Evolutionary conservation across 2,113 vertebrate genomes (phyloP).

Genomic region (Zosterops lateralis): DNA sequence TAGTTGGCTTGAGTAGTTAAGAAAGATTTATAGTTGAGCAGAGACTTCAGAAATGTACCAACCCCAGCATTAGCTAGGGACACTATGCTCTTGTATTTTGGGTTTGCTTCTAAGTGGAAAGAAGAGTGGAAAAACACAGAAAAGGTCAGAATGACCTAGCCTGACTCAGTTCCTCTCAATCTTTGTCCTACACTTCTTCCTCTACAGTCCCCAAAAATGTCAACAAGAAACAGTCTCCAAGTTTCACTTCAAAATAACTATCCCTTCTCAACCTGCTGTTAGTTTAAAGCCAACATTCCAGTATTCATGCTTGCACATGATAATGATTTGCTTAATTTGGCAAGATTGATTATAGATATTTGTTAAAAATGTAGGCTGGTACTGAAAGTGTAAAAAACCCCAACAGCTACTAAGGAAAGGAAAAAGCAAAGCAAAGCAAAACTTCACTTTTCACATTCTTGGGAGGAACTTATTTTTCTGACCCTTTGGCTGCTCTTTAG

Average conservation of each 20-base stretch:
- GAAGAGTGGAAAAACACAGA: background rate
- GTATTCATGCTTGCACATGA: background rate
- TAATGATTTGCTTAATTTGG: background rate
- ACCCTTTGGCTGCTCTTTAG: background rate
- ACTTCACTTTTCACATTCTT: background rate
- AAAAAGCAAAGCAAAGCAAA: background rate
- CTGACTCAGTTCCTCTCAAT: background rate
- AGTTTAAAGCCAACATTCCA: background rate
- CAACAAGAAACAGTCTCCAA: background rate
- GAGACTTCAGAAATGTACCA: background rate
- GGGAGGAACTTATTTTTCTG: background rate
- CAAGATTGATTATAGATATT: background rate
- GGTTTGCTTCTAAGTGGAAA: background rate
- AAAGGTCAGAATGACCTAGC: background rate
- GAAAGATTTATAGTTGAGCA: background rate
- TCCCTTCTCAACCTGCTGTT: background rate
- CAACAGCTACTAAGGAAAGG: background rate
- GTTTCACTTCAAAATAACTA: background rate
- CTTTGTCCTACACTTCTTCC: background rate
- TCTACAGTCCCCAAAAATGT: background rate
- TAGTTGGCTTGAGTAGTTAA: background rate
- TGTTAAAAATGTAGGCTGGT: background rate
- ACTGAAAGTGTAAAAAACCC: background rate
- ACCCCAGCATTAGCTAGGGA: background rate
- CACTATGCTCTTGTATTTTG: background rate